These are phyloP conservation scores for Psittacula cyanocephala DNA, from an alignment of 2,113 vertebrate genomes.

Conservation along the genomic window DNA sequence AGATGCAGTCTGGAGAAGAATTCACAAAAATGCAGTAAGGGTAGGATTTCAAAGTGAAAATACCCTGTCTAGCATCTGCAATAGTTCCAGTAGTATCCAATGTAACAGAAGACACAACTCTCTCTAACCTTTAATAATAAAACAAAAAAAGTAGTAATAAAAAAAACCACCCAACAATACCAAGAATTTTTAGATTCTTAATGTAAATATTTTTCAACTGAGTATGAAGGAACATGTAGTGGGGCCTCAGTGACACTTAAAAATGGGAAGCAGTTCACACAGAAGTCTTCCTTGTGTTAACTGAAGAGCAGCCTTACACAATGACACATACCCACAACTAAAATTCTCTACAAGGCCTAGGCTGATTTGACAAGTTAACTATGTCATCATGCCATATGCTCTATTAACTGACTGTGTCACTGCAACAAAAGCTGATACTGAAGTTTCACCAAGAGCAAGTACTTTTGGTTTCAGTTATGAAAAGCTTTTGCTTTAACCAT, in stretches of 20 bases:
- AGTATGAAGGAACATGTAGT: background rate
- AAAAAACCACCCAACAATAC: background rate
- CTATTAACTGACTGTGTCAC: background rate
- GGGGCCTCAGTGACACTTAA: background rate
- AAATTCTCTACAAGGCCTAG: background rate
- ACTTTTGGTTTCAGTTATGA: background rate
- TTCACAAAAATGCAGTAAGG: background rate
- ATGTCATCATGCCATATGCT: background rate
- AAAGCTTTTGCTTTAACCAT: background rate
- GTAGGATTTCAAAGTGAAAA: background rate
- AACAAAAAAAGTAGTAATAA: background rate
- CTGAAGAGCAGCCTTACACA: background rate
- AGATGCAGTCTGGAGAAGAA: background rate
- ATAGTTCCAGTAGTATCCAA: background rate
- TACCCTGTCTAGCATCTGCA: background rate
- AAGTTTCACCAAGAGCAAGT: background rate
- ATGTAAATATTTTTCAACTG: background rate
- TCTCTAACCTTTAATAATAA: background rate
- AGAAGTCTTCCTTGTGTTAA: background rate
- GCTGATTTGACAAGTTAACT: background rate
- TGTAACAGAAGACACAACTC: background rate
- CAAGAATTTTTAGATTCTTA: background rate
- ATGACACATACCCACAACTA: background rate
- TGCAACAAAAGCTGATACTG: background rate
- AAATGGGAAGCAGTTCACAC: background rate